Percentiles rank a stretch among this genome's conserved stretches.
Conservation (phyloP, 2,113 vertebrate genomes). For the Oreochromis niloticus region DNA sequence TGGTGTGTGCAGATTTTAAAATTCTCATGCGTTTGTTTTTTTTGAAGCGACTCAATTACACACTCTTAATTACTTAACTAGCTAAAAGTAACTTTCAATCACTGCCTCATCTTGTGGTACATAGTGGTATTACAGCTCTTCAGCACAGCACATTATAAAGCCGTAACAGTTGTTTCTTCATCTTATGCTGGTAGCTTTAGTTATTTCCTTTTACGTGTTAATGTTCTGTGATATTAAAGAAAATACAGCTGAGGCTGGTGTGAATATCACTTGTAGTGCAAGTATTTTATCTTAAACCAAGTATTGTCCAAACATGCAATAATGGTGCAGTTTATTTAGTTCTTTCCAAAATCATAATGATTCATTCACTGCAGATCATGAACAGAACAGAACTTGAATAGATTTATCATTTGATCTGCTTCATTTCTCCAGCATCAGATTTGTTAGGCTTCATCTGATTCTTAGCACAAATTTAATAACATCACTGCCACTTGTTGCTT, state of each 20-base stretch:
- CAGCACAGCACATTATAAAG: background rate
- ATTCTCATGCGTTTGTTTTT: background rate
- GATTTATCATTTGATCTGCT: background rate
- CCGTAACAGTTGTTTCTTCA: background rate
- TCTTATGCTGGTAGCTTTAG: background rate
- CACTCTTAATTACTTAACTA: background rate
- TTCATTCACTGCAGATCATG: background rate
- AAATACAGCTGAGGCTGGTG: background rate
- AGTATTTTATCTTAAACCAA: background rate
- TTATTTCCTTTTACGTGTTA: background rate
- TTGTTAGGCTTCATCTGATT: background rate
- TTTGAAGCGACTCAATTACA: background rate
- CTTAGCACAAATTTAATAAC: background rate
- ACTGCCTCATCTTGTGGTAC: background rate
- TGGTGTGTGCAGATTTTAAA: background rate
- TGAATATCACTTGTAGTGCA: background rate
- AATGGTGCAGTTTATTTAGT: background rate
- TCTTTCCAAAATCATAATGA: background rate
- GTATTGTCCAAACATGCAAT: background rate
- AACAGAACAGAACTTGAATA: background rate
- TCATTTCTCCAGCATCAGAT: background rate
- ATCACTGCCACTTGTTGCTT: background rate
- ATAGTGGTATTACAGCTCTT: background rate
- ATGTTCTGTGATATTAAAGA: background rate
- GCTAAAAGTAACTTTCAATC: background rate